A percentile compares a stretch with the other conserved stretches of the same genome.
These are phyloP conservation scores for Limnephilus rhombicus DNA, from an alignment of 2,888 invertebrate genomes.

Conservation along the genomic window DNA sequence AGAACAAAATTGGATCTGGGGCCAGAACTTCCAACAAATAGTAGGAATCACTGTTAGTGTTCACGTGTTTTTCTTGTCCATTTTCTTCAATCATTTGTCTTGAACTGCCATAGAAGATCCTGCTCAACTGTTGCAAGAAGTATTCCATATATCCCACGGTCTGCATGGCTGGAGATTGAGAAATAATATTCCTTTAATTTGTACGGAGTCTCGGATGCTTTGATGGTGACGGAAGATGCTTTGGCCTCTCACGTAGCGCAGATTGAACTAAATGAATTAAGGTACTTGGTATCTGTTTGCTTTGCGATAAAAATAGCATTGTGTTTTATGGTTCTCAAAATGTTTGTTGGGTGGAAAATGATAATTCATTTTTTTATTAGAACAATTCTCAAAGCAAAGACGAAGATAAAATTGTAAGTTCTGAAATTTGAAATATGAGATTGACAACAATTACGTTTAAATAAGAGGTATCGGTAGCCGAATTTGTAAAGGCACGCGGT, in stretches of 20 bases:
- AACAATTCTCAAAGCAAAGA: too few species aligned
- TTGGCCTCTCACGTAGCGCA: not conserved
- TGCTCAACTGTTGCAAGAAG: not conserved
- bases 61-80: not conserved
- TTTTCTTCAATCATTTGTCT: constrained; percentile 37
- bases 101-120: not conserved
- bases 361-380: not conserved
- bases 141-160: not conserved
- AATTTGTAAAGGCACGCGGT: too few species aligned
- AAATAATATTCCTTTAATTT: not conserved
- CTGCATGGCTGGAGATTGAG: not conserved
- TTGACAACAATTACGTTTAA: too few species aligned
- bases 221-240: not conserved
- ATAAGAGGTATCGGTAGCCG: too few species aligned
- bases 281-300: not conserved
- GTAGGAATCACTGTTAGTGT: not conserved
- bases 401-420: too few species aligned
- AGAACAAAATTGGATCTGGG: constrained; percentile 21
- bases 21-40: constrained; percentile 39
- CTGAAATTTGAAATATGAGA: too few species aligned
- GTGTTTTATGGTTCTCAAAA: not conserved
- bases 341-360: not conserved
- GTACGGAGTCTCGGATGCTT: not conserved
- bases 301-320: not conserved
- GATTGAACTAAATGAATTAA: not conserved